Evolutionary conservation across 1,140 invertebrate genomes (phyloP).

Genomic region (Atta cephalotes): DNA sequence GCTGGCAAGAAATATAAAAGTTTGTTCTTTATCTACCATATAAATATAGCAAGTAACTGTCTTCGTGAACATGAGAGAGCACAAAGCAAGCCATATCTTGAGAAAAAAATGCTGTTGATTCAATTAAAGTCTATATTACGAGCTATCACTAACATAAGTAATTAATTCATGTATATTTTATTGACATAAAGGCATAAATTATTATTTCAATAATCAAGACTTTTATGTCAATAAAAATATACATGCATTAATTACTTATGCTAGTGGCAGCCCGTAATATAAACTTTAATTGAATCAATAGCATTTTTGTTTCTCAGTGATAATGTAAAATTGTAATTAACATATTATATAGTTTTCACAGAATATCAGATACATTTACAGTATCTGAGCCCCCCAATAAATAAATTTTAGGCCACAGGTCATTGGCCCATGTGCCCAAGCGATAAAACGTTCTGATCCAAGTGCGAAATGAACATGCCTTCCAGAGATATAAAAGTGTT

Average conservation of each 20-base stretch:
- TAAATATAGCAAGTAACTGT: constrained; percentile 17
- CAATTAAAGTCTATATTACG: too few species aligned
- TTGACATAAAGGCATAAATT: too few species aligned
- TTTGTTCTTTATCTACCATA: constrained; percentile 35
- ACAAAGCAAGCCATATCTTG: neutral
- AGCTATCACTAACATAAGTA: too few species aligned
- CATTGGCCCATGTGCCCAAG: neutral
- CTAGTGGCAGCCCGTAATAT: too few species aligned
- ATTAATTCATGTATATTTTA: too few species aligned
- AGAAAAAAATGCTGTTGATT: too few species aligned
- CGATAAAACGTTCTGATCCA: constrained; percentile 35
- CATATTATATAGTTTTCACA: constrained; percentile 23
- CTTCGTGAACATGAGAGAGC: neutral
- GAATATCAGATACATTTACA: constrained; percentile 29
- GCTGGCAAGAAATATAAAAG: constrained; percentile 14
- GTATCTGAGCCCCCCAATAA: neutral
- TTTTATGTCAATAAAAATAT: too few species aligned
- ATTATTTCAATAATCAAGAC: too few species aligned
- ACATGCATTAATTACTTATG: too few species aligned
- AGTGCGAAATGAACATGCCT: constrained; percentile 14
- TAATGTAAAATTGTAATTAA: constrained; percentile 15
- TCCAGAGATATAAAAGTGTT: constrained; percentile 38
- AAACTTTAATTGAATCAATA: too few species aligned
- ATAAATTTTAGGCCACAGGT: constrained; percentile 28
- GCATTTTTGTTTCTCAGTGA: too few species aligned